These are phyloP conservation scores for Baryphthengus martii DNA, from an alignment of 2,113 vertebrate species.

Conservation along the genomic window DNA sequence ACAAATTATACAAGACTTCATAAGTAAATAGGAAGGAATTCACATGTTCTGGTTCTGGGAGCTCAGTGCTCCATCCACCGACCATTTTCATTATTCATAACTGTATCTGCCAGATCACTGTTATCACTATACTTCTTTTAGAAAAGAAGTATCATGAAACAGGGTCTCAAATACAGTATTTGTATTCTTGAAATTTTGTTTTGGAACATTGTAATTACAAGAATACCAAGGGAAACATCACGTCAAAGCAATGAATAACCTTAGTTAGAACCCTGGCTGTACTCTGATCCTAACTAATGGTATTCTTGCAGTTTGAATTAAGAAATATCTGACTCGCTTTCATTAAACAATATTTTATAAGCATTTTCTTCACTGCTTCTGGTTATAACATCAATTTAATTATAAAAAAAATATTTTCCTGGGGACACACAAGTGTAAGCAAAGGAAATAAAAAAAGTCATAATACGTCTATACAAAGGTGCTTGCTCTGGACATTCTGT, in stretches of 20 bases:
- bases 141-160: not conserved
- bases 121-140: not conserved
- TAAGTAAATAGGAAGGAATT: not conserved
- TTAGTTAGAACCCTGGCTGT: constrained; percentile 19
- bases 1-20: not conserved
- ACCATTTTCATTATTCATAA: not conserved
- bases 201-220: not conserved
- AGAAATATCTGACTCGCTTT: not conserved
- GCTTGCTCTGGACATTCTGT: not conserved
- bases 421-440: not conserved
- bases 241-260: constrained; percentile 34
- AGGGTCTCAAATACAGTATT: not conserved
- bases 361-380: not conserved
- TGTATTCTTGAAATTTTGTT: not conserved
- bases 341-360: not conserved
- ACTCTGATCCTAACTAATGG: constrained; percentile 6
- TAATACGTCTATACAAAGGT: not conserved
- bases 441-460: not conserved
- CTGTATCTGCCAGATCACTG: not conserved
- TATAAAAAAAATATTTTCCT: not conserved
- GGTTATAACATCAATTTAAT: not conserved
- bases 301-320: constrained; percentile 2
- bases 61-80: not conserved
- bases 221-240: constrained; percentile 18
- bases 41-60: not conserved